Conservation (phyloP, 2,888 invertebrate genomes). For the Eupithecia centaureata region DNA sequence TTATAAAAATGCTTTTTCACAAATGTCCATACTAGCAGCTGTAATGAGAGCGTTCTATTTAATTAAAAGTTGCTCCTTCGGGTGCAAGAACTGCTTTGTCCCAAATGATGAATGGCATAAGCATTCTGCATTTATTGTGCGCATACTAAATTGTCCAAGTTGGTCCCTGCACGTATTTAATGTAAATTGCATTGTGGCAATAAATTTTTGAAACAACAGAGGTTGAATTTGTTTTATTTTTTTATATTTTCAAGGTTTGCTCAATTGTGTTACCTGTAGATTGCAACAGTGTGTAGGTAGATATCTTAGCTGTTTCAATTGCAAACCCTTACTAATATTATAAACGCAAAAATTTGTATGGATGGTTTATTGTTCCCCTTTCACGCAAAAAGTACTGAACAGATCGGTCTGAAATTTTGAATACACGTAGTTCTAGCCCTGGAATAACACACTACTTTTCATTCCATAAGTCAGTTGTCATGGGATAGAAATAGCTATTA, state of each 20-base stretch:
- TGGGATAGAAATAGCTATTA: no score
- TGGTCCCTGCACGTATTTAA: background rate
- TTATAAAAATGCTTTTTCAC: constrained; percentile 56
- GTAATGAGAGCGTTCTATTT: constrained; percentile 59
- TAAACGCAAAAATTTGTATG: no score
- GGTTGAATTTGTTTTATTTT: background rate
- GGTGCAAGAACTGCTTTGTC: constrained; percentile 48
- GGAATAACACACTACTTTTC: no score
- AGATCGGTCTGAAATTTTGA: no score
- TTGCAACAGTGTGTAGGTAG: background rate
- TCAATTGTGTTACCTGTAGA: background rate
- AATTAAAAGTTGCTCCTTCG: constrained; percentile 68
- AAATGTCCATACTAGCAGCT: constrained; percentile 60
- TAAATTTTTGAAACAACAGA: background rate
- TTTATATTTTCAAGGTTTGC: background rate
- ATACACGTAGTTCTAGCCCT: no score
- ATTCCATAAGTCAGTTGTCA: no score
- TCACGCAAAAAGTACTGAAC: no score
- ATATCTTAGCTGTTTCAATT: no score
- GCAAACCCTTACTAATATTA: no score
- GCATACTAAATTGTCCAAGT: constrained; percentile 12
- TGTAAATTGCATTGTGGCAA: background rate
- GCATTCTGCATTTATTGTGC: constrained; percentile 22
- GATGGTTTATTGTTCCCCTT: no score
- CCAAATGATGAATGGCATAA: constrained; percentile 53